Base-by-base conservation (phyloP, 92 coral and sea anemone genomes). In the Nematostella vectensis region DNA sequence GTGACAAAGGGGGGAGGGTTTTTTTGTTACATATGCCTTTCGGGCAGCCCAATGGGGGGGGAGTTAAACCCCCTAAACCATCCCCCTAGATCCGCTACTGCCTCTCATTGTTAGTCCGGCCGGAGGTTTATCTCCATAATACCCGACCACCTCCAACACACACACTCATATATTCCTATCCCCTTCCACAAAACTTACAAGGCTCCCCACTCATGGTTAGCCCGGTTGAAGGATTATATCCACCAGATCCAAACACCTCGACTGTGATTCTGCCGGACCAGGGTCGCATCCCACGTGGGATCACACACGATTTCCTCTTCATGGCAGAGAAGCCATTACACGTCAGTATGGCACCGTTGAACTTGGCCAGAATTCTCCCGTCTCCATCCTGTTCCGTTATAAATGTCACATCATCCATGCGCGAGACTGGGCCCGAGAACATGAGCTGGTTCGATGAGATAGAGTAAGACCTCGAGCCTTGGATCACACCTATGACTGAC, bases 261-360 rank as follows among this genome's bases (percentile, higher is more conserved):
- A 76, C 83, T n/a, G 58, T 69, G 28, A 76, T 69, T 0, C 20
- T 19, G 2, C 83, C 83, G 1, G 57, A 39, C 83, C 83, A 76
- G 1, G 83, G 83, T 8, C 59, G 42, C 58, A 62, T 29, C 27
- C 19, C 4, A 23, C 72, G 24, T 2, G 82, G 50, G 17, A 76
- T 54, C 10, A 53, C 65, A 22, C 82, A 76, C 2, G 24, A 50
- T 72, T 69, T 76, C 47, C 53, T 43, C 13, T 66, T 71, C 50
- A 0, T 11, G 18, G 48, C 49, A 1, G 58, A 9, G 25, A 10
- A 24, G 4, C 77, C 83, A 11, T 22, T 23, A 71, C 83, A 76
- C 43, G 3, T 29, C 6, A 76, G 48, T 18, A 58, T 36, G 24
- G 58, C 57, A 19, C 77, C 72, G 22, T 76, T 76, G 19, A 69